These are phyloP conservation scores for Daphoenositta chrysoptera DNA, from an alignment of 2,113 vertebrate species.

Conservation along the genomic window DNA sequence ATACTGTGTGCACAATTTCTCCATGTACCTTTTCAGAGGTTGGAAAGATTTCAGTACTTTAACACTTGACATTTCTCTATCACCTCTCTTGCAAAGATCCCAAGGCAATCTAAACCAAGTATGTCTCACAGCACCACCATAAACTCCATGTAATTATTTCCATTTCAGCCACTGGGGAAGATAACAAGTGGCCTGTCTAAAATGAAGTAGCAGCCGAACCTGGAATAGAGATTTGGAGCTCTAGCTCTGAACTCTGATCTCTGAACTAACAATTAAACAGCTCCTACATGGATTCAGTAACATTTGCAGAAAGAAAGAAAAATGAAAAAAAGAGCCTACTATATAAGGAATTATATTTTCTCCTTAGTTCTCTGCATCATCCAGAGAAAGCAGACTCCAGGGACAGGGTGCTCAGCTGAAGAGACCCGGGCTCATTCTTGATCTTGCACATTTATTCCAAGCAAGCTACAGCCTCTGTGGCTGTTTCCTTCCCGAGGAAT, in stretches of 20 bases:
- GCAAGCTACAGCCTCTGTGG: not conserved
- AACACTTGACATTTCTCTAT: not conserved
- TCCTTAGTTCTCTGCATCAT: not conserved
- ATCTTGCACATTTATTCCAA: not conserved
- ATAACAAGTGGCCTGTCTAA: not conserved
- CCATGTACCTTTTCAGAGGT: not conserved
- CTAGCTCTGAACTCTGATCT: not conserved
- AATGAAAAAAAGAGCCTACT: accelerated
- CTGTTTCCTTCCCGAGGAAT: not conserved
- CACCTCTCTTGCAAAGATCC: not conserved
- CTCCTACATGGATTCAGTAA: not conserved
- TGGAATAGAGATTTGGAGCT: not conserved
- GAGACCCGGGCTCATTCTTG: not conserved
- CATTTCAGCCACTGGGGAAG: not conserved
- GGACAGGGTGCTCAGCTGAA: not conserved
- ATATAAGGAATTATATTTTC: not conserved
- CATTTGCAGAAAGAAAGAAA: not conserved
- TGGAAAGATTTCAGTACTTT: not conserved
- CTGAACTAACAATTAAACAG: not conserved
- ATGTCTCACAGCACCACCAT: not conserved
- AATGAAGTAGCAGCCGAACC: not conserved
- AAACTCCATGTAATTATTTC: not conserved
- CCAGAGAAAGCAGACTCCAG: not conserved
- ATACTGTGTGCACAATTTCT: not conserved
- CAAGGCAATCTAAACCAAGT: not conserved